Evolutionary conservation across 2,888 invertebrate species (phyloP).

Genomic region (Trissoscelio sp.): DNA sequence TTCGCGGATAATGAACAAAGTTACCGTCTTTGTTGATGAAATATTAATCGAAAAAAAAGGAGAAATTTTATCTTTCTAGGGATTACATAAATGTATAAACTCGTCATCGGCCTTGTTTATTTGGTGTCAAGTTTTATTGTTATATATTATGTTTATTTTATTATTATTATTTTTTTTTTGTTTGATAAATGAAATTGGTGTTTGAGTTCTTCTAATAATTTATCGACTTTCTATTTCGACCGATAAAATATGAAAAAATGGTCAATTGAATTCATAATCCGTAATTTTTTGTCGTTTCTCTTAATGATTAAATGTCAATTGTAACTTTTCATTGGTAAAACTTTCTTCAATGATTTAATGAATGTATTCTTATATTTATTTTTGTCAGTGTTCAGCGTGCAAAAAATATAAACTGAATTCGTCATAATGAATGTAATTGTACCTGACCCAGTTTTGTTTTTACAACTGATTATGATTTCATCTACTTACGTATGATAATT

Average conservation of each 20-base stretch:
- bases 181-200: background rate
- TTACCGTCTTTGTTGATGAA: background rate
- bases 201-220: background rate
- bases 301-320: background rate
- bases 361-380: background rate
- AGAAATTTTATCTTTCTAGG: background rate
- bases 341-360: background rate
- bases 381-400: background rate
- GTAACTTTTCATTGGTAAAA: background rate
- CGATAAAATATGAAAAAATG: background rate
- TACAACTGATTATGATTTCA: conserved; percentile 3
- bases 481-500: conserved; percentile 5
- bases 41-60: background rate
- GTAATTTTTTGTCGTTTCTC: background rate
- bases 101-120: background rate
- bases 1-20: background rate
- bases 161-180: background rate
- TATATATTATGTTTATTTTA: no score
- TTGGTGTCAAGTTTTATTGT: background rate
- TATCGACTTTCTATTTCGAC: background rate
- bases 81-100: background rate
- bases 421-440: conserved; percentile 8
- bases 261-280: background rate
- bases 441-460: conserved; percentile 3
- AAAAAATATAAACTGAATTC: conserved; percentile 3